phyloP scores from a whole-genome alignment of 2,888 invertebrate genomes.

The Heteropelma amictum region DNA sequence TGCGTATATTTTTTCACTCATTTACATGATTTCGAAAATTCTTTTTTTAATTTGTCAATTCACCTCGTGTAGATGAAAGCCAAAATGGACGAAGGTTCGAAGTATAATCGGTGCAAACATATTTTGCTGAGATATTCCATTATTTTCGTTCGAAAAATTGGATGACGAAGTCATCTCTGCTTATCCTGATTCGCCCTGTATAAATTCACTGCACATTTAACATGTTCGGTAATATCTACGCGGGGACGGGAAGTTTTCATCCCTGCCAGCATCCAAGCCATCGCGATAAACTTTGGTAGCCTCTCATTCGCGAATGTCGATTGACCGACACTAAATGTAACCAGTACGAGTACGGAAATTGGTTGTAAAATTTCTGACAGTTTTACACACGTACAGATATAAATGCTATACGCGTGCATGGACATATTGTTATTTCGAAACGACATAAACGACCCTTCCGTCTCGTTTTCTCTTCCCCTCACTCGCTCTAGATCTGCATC shows the following conservation, averaged over 20 bases:
- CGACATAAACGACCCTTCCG: neutral
- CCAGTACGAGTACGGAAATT: conserved; percentile 61
- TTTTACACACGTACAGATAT: no score
- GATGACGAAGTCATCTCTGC: no score
- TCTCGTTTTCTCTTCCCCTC: neutral
- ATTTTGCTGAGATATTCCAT: no score
- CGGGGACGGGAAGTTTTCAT: conserved; percentile 11
- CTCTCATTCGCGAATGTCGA: conserved; percentile 60
- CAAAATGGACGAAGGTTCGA: no score
- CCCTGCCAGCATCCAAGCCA: conserved; percentile 58
- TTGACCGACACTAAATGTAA: conserved; percentile 61
- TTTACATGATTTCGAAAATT: no score
- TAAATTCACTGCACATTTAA: conserved; percentile 10
- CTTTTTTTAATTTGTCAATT: no score
- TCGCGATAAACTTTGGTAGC: conserved; percentile 68
- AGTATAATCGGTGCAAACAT: no score
- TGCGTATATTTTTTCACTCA: no score
- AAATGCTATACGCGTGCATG: conserved; percentile 46
- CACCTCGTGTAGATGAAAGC: no score
- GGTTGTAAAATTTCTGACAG: conserved; percentile 58
- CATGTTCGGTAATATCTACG: conserved; percentile 5
- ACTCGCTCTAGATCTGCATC: neutral
- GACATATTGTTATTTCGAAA: conserved; percentile 10
- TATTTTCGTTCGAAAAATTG: no score
- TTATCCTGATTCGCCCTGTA: neutral